Conservation (phyloP, 2,888 invertebrate species). For the Rhagonycha lutea region DNA sequence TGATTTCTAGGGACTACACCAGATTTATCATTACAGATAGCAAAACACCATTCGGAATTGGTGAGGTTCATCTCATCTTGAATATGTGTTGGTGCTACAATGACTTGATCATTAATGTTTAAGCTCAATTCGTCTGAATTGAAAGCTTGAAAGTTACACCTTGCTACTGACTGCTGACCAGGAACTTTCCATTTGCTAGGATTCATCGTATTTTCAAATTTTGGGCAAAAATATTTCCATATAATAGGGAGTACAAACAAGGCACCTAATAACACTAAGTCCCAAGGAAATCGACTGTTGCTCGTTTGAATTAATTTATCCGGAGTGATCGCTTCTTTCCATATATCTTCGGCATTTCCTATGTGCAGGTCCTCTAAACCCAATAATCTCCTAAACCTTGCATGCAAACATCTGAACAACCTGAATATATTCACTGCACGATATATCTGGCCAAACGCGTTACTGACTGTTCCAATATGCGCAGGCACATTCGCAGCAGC, state of each 20-base stretch:
- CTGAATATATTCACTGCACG: neutral
- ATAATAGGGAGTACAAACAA: neutral
- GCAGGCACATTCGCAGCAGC: fast-evolving
- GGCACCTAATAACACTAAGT: fast-evolving
- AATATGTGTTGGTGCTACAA: neutral
- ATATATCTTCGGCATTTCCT: neutral
- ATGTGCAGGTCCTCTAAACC: neutral
- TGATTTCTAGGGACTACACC: neutral
- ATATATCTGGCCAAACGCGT: neutral
- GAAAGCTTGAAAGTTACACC: fast-evolving
- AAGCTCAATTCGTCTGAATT: neutral
- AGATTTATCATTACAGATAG: neutral
- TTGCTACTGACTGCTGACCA: neutral
- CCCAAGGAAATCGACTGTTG: neutral
- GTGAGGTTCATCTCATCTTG: neutral
- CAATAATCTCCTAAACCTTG: neutral
- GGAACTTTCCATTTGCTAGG: neutral
- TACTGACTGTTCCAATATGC: neutral
- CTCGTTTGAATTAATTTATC: no score
- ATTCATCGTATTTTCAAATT: neutral
- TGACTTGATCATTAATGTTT: neutral
- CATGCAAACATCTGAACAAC: neutral
- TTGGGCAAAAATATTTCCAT: neutral
- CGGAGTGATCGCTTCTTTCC: neutral
- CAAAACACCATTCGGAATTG: neutral